Evolutionary conservation across 2,888 invertebrate species (phyloP).

Genomic region (Argynnis bischoffii): DNA sequence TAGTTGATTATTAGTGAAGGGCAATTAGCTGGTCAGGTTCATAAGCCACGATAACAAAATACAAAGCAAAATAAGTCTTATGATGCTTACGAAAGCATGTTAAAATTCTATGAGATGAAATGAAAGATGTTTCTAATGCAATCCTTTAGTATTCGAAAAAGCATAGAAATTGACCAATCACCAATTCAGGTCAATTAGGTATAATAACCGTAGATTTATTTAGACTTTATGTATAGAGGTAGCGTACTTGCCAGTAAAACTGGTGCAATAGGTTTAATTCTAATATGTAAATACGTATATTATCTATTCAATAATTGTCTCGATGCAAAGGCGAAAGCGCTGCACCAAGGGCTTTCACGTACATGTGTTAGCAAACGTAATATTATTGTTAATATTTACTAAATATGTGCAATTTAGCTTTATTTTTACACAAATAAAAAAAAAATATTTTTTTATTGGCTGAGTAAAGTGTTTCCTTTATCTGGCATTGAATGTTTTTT

Average conservation of each 20-base stretch:
- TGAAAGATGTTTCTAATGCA: too few species aligned
- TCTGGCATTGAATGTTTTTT: too few species aligned
- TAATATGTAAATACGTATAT: constrained; percentile 7
- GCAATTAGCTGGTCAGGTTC: constrained; percentile 46
- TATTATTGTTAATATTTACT: not conserved
- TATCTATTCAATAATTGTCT: constrained; percentile 14
- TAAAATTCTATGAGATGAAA: not conserved
- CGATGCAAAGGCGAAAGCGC: constrained; percentile 5
- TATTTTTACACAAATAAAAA: too few species aligned
- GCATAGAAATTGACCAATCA: too few species aligned
- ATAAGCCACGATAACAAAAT: constrained; percentile 28
- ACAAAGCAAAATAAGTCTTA: constrained; percentile 19
- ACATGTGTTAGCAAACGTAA: constrained; percentile 12
- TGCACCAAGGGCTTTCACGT: constrained; percentile 7
- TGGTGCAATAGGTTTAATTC: not conserved
- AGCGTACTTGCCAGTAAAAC: too few species aligned
- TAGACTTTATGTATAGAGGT: too few species aligned
- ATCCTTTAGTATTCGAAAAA: too few species aligned
- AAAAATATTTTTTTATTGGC: too few species aligned
- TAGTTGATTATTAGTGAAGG: constrained; percentile 47
- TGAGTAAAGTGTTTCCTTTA: too few species aligned
- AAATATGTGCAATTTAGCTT: too few species aligned
- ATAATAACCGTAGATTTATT: too few species aligned
- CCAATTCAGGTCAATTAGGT: too few species aligned
- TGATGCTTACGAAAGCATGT: not conserved